Conservation (phyloP, 2,797 vertebrate genomes). For the Propithecus deckenii region DNA sequence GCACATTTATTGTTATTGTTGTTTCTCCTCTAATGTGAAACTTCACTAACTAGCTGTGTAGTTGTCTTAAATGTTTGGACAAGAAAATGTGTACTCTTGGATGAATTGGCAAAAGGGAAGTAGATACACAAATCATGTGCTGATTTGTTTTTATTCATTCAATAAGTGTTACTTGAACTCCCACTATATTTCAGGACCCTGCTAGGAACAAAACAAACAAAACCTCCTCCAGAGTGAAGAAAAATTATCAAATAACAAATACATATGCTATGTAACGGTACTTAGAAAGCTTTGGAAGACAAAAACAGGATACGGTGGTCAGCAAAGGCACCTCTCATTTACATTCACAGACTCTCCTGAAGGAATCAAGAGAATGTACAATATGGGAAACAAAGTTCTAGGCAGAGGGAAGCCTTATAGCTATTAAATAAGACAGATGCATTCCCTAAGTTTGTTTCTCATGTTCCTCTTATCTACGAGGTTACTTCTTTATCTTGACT, state of each 20-base stretch:
- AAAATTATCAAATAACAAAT: background rate
- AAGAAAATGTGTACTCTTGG: background rate
- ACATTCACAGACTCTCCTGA: background rate
- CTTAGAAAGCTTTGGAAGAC: background rate
- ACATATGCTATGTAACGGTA: background rate
- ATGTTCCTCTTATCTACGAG: background rate
- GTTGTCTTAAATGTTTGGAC: background rate
- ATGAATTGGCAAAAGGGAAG: background rate
- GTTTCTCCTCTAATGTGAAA: background rate
- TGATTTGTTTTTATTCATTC: background rate
- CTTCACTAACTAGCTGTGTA: background rate
- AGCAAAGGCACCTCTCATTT: background rate
- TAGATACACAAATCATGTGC: background rate
- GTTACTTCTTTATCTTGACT: background rate
- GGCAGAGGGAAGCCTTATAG: background rate
- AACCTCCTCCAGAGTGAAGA: background rate
- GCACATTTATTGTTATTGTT: background rate
- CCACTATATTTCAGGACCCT: background rate
- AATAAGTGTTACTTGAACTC: background rate
- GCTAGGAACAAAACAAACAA: background rate
- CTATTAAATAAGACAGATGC: background rate
- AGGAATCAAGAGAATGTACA: background rate
- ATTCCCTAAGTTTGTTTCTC: background rate
- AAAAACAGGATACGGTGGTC: background rate
- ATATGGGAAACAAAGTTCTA: background rate